Base-by-base conservation (phyloP, 2,888 invertebrate genomes). In the Leptinotarsa tumamoca region DNA sequence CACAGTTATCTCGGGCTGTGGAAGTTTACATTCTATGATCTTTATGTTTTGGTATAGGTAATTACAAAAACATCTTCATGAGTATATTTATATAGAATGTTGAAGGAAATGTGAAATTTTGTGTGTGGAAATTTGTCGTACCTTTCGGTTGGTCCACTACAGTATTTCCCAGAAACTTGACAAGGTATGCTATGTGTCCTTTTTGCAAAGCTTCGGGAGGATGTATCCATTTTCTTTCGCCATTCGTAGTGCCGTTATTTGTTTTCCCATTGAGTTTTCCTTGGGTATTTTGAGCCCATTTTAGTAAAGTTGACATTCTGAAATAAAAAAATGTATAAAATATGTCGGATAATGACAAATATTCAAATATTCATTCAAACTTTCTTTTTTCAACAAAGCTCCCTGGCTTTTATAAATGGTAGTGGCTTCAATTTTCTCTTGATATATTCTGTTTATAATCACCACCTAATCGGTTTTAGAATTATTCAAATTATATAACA, bases 111-210 rank as follows among this genome's bases (percentile, higher is more conserved):
- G 33, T 33, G 2, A 7, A 18, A n/a, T 54, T 54, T n/a, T 54
- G 10, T 54, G 4, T 54, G 18, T 18, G 54, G 51, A 43, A 43
- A 43, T 10, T 50, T 4, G 17, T 15, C 52, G 76, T 82, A 88
- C 88, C 99, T 90, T 99, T 98, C 33, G 98, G 96, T 89, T 97
- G 95, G 83, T 98, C 97, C 72, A 99, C 99, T 86, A 95, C 95
- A 70, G 96, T 96, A 87, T 95, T 96, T 84, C 99, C 99, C 88
- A 98, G 92, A 92, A 97, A 98, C 95, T 98, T 98, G 88, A 98
- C 98, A 89, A 97, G 93, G 91, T 98, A 99, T 72, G 97, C 97
- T 84, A 99, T 97, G 87, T 98, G 98, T 68, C 98, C 98, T 87
- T 95, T 96, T 85, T 96, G 94, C 72, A 99, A 92, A 33, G 96